Base-by-base conservation (phyloP, 2,797 vertebrate genomes). In the Falco cherrug region DNA sequence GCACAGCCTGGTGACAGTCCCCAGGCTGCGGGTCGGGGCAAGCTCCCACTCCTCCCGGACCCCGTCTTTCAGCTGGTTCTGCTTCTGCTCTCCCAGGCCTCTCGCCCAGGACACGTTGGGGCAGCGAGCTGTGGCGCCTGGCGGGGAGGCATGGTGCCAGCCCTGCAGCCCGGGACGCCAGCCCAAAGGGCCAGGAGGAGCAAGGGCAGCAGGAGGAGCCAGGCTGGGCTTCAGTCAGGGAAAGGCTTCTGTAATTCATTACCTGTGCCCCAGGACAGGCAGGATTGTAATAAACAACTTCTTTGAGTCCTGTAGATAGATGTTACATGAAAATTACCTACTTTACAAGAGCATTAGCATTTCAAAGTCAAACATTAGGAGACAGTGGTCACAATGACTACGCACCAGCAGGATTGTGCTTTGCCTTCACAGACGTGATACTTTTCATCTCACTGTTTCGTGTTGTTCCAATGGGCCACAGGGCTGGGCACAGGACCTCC, bases 241-340 rank as follows among this genome's bases (percentile, higher is more conserved):
- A 89, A 86, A 91, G 16, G 47, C 79, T 39, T 96, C 88, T 81
- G 85, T 73, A 95, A 95, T 94, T 94, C 85, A 90, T 95, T 86
- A 94, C 50, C 70, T 39, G 45, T 82, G 95, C 95, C 91, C 78
- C 89, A 64, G 95, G 96, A 95, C 92, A 77, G 78, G 17, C 90
- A 94, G 79, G 85, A 86, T 86, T 54, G 80, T 94, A 96, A 96
- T 96, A 96, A 97, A 97, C 95, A 96, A 76, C 83, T 95, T 87
- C 93, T 95, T 86, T 90, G 94, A 96, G 76, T 95, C 93, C 84
- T 78, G 82, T 89, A 88, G 94, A 84, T 91, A 96, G 95, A 96
- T 89, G 89, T 96, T 96, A 94, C 89, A 91, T 82, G 87, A 95
- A 97, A 96, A 97, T 96, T 96, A 96, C 96, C 91, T 91, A 93